Percentiles rank a stretch among this genome's conserved stretches.
Conservation (phyloP, 2,888 invertebrate species). For the Mellilla xanthometata region DNA sequence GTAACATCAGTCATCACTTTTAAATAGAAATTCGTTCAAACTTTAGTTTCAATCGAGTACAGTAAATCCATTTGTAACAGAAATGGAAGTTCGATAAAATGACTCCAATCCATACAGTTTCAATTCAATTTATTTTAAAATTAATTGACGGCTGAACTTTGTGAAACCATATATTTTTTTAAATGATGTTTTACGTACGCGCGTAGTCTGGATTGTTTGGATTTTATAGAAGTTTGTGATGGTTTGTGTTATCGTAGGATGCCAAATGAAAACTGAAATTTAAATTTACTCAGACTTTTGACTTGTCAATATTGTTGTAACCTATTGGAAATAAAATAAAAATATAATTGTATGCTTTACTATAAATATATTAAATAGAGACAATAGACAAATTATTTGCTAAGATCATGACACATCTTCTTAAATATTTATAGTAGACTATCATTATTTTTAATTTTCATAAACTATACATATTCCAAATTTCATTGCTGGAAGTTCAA, state of each 20-base stretch:
- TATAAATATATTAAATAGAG: too few relatives aligned
- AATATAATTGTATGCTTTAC: too few relatives aligned
- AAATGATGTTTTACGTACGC: conserved; percentile 11
- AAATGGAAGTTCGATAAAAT: conserved; percentile 57
- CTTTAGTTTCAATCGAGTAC: conserved; percentile 46
- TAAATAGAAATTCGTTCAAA: conserved; percentile 23
- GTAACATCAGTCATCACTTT: too few relatives aligned
- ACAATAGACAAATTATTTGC: too few relatives aligned
- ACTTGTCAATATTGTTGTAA: background rate
- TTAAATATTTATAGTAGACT: too few relatives aligned
- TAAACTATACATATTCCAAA: too few relatives aligned
- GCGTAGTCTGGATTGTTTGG: conserved; percentile 8
- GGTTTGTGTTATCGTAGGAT: conserved; percentile 1
- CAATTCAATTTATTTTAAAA: conserved; percentile 57
- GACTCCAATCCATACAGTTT: conserved; percentile 53
- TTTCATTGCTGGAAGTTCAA: too few relatives aligned
- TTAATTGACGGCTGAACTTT: conserved; percentile 37
- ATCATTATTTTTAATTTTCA: too few relatives aligned
- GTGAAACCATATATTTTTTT: conserved; percentile 19
- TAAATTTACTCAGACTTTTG: background rate
- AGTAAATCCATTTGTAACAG: conserved; percentile 58
- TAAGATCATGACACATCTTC: too few relatives aligned
- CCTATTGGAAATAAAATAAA: too few relatives aligned
- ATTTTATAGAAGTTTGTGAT: conserved; percentile 1
- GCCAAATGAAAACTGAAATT: conserved; percentile 2